A percentile compares a stretch with the other conserved stretches of the same genome.
These are phyloP conservation scores for Malachius bipustulatus DNA, from an alignment of 2,888 invertebrate genomes.

Conservation along the genomic window DNA sequence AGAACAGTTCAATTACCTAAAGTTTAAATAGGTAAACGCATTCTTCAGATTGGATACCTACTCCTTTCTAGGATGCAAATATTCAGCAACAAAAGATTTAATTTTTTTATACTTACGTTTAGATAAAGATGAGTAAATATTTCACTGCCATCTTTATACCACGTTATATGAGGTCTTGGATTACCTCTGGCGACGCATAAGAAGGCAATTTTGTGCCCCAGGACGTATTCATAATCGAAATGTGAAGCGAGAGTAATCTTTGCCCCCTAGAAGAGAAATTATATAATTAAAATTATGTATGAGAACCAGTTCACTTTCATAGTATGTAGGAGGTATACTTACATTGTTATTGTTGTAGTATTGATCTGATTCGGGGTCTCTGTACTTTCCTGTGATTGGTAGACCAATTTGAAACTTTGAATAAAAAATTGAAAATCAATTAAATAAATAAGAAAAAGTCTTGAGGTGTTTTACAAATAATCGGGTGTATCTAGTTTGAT, in stretches of 20 bases:
- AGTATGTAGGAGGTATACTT: constrained; percentile 33
- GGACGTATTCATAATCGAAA: constrained; percentile 85
- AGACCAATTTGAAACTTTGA: constrained; percentile 70
- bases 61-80: too few relatives aligned
- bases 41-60: too few relatives aligned
- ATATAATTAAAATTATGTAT: constrained; percentile 4
- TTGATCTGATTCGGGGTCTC: constrained; percentile 81
- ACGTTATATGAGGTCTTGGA: constrained; percentile 85
- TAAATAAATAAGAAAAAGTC: too few relatives aligned
- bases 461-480: too few relatives aligned
- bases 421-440: constrained; percentile 12
- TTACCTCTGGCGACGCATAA: constrained; percentile 82
- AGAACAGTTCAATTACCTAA: too few relatives aligned
- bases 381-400: constrained; percentile 79
- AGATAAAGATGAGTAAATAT: constrained; percentile 80
- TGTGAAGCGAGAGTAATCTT: constrained; percentile 81
- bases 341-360: constrained; percentile 85
- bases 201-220: constrained; percentile 90
- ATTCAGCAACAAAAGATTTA: too few relatives aligned
- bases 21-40: too few relatives aligned
- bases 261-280: constrained; percentile 54
- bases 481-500: too few relatives aligned
- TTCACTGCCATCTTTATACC: constrained; percentile 92
- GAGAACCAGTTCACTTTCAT: neutral
- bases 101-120: constrained; percentile 54